phyloP scores from a whole-genome alignment of 2,888 invertebrate species.

The Yponomeuta sedellus region DNA sequence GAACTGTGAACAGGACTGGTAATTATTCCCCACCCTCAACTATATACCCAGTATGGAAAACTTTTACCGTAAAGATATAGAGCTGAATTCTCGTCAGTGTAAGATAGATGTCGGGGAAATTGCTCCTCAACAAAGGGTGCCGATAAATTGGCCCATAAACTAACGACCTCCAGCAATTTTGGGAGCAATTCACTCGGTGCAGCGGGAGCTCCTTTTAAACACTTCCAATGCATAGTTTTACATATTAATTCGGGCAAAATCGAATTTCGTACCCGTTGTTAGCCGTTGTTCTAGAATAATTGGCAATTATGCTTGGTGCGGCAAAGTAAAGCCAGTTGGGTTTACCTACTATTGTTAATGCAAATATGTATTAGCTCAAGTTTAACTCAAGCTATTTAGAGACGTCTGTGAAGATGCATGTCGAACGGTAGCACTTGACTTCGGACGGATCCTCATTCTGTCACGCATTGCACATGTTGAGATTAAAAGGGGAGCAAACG shows the following conservation, averaged over 20 bases:
- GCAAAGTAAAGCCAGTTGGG: not conserved
- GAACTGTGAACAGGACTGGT: no score
- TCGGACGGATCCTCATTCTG: conserved; percentile 42
- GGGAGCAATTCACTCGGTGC: conserved; percentile 36
- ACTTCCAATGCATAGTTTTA: conserved; percentile 42
- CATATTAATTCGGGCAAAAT: conserved; percentile 35
- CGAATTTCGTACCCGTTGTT: conserved; percentile 20
- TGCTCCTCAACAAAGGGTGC: no score
- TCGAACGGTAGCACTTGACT: conserved; percentile 44
- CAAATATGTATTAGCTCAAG: not conserved
- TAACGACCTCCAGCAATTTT: conserved; percentile 35
- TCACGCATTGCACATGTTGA: conserved; percentile 29
- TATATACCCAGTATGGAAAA: no score
- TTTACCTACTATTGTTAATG: conserved; percentile 1
- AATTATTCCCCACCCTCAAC: no score
- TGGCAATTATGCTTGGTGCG: conserved; percentile 9
- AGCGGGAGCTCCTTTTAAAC: conserved; percentile 26
- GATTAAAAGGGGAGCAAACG: not conserved
- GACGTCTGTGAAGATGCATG: conserved; percentile 30
- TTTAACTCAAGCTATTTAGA: conserved; percentile 14
- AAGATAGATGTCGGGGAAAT: no score
- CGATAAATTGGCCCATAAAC: conserved; percentile 36
- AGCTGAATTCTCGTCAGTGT: no score
- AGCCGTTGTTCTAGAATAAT: conserved; percentile 8
- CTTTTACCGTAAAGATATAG: no score